Evolutionary conservation across 2,888 invertebrate species (phyloP).

Genomic region (Hirtodrosophila histrioides): DNA sequence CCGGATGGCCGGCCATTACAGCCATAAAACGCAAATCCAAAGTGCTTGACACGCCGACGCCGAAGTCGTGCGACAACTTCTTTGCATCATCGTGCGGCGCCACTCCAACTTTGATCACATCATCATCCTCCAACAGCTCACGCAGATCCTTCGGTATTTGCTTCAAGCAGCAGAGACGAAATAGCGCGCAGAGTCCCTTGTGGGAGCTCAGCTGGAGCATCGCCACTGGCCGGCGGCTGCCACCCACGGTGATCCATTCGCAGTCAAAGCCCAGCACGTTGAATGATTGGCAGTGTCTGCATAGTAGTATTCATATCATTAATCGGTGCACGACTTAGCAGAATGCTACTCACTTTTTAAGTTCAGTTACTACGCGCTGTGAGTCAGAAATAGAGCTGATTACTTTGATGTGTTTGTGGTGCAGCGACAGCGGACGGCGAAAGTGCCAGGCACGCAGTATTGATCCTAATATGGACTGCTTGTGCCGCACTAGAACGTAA

Average conservation of each 20-base stretch:
- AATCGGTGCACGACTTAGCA: not conserved
- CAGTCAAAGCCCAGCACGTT: constrained; percentile 91
- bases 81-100: constrained; percentile 89
- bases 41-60: constrained; percentile 86
- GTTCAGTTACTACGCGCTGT: constrained; percentile 66
- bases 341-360: constrained; percentile 78
- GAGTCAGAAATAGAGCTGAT: constrained; percentile 66
- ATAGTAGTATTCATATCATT: not conserved
- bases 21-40: constrained; percentile 90
- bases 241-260: constrained; percentile 90
- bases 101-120: constrained; percentile 91
- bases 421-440: constrained; percentile 68
- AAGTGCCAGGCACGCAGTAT: constrained; percentile 51
- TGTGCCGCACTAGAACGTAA: constrained; percentile 76
- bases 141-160: constrained; percentile 87
- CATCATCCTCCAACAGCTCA: constrained; percentile 87
- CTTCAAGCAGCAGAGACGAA: constrained; percentile 87
- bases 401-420: constrained; percentile 78
- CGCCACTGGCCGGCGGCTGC: constrained; percentile 87
- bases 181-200: constrained; percentile 89
- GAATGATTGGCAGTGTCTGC: constrained; percentile 79
- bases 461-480: constrained; percentile 85
- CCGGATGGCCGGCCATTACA: constrained; percentile 82
- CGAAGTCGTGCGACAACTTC: constrained; percentile 88
- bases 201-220: constrained; percentile 89